phyloP scores from a whole-genome alignment of 2,888 invertebrate species.

The Eupithecia abbreviata region DNA sequence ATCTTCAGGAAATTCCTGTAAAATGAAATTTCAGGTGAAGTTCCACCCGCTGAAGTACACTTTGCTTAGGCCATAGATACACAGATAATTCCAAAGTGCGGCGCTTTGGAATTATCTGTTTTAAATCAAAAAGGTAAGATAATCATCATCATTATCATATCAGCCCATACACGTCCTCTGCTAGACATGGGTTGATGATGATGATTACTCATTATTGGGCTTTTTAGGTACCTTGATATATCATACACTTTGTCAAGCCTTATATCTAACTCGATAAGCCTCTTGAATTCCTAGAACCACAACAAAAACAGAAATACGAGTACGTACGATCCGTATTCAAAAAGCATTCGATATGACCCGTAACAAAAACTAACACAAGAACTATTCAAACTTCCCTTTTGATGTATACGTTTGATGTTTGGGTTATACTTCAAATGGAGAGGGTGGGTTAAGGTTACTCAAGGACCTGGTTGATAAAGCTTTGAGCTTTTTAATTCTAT shows the following conservation, averaged over 20 bases:
- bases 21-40: too few species aligned
- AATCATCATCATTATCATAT: too few species aligned
- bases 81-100: too few species aligned
- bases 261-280: neutral
- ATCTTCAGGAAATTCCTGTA: too few species aligned
- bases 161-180: too few species aligned
- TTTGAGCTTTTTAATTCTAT: conserved; percentile 8
- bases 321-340: conserved; percentile 41
- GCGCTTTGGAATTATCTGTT: too few species aligned
- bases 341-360: conserved; percentile 50
- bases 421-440: conserved; percentile 8
- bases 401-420: conserved; percentile 29
- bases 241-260: neutral
- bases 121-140: too few species aligned
- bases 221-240: neutral
- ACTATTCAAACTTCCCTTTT: conserved; percentile 33
- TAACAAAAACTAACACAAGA: conserved; percentile 47
- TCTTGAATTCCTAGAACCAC: conserved; percentile 9
- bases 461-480: conserved; percentile 2
- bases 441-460: neutral
- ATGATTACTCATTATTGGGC: neutral
- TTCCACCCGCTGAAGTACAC: too few species aligned
- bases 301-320: conserved; percentile 1
- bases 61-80: too few species aligned
- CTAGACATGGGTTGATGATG: too few species aligned